These are phyloP conservation scores for Pseudotriccus pelzelni DNA, from an alignment of 2,797 vertebrate species.

Conservation along the genomic window DNA sequence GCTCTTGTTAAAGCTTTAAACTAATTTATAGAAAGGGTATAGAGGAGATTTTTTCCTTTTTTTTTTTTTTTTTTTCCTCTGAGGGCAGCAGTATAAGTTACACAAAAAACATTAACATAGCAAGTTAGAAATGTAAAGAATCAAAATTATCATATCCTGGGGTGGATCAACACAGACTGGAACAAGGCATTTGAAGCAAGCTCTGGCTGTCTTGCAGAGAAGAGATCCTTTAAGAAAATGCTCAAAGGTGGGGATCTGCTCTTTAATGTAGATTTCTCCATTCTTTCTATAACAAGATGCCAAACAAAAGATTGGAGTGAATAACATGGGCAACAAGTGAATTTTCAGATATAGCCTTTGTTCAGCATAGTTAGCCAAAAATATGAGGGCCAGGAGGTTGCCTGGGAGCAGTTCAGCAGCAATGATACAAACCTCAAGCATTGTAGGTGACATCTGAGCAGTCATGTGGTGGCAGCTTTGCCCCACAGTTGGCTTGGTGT, in stretches of 20 bases:
- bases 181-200: neutral
- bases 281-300: neutral
- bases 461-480: neutral
- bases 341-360: neutral
- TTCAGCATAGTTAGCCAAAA: neutral
- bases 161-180: neutral
- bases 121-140: neutral
- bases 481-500: neutral
- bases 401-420: neutral
- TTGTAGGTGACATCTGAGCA: neutral
- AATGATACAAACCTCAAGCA: neutral
- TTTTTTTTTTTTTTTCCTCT: neutral
- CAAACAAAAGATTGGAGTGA: fast-evolving
- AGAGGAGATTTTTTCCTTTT: neutral
- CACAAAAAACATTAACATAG: neutral
- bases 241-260: neutral
- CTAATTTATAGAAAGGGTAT: neutral
- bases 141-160: neutral
- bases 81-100: fast-evolving
- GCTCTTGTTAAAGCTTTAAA: neutral
- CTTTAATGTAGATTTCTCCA: neutral
- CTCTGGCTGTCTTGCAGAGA: neutral
- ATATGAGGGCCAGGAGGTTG: fast-evolving
- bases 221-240: neutral
- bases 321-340: neutral